phyloP scores from a whole-genome alignment of 1,140 invertebrate species.

The Calephelis virginiensis region DNA sequence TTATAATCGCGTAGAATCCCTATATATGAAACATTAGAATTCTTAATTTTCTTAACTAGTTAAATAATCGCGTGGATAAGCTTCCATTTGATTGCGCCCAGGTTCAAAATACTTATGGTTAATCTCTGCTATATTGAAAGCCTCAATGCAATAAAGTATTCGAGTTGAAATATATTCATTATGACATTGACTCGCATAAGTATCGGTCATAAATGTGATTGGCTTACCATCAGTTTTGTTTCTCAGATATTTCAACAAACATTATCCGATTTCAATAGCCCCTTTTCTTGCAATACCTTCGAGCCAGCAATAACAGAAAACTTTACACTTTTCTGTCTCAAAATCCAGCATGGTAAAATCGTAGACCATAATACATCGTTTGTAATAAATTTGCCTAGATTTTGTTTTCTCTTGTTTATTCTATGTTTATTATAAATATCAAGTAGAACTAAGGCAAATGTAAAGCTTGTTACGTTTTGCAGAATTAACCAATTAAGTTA shows the following conservation, averaged over 20 bases:
- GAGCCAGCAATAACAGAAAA: slow-evolving; percentile 31
- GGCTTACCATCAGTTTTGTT: slow-evolving; percentile 29
- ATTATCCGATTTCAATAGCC: slow-evolving; percentile 27
- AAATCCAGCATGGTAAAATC: slow-evolving; percentile 30
- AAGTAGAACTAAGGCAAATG: too few species aligned
- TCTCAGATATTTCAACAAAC: slow-evolving; percentile 29
- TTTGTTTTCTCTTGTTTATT: too few species aligned
- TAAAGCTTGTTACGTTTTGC: too few species aligned
- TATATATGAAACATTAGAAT: too few species aligned
- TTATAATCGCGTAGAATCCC: not conserved
- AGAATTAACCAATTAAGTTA: too few species aligned
- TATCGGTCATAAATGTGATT: slow-evolving; percentile 28
- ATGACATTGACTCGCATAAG: slow-evolving; percentile 30
- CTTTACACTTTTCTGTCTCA: slow-evolving; percentile 27
- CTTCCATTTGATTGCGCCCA: too few species aligned
- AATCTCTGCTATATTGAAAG: too few species aligned
- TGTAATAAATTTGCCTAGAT: slow-evolving; percentile 1
- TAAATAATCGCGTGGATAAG: too few species aligned
- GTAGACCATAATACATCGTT: slow-evolving; percentile 24
- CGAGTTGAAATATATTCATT: slow-evolving; percentile 11
- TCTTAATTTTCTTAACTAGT: too few species aligned
- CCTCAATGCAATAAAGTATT: too few species aligned
- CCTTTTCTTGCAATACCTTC: slow-evolving; percentile 25
- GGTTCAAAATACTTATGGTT: too few species aligned
- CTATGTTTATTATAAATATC: too few species aligned